These are phyloP conservation scores for Eupithecia insigniata DNA, from an alignment of 2,888 invertebrate species.

Conservation along the genomic window DNA sequence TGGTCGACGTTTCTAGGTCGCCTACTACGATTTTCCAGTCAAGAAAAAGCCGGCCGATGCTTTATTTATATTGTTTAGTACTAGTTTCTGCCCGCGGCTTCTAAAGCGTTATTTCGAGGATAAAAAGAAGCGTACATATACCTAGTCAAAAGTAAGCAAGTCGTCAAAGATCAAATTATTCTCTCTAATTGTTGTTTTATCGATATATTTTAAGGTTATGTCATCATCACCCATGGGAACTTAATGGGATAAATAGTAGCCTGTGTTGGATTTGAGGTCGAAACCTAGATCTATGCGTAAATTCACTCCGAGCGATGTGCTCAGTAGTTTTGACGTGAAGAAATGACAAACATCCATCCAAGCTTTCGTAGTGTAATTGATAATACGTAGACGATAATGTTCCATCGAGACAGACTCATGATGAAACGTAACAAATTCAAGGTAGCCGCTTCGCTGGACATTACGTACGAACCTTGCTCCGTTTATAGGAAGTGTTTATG, in stretches of 20 bases:
- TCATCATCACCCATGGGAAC: not conserved
- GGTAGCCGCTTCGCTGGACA: slow-evolving; percentile 50
- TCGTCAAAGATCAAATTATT: too few species aligned
- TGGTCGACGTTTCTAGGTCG: slow-evolving; percentile 70
- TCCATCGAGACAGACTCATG: slow-evolving; percentile 14
- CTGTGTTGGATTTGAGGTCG: not conserved
- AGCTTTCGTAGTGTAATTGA: not conserved
- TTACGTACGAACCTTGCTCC: slow-evolving; percentile 52
- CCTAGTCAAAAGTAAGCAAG: not conserved
- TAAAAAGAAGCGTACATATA: not conserved
- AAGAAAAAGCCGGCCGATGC: slow-evolving; percentile 45
- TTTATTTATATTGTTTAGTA: slow-evolving; percentile 5
- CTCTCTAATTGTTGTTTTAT: not conserved
- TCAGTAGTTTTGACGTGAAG: not conserved
- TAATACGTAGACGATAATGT: slow-evolving; percentile 27
- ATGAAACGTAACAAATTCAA: slow-evolving; percentile 53
- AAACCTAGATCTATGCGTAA: not conserved
- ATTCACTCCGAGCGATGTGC: not conserved
- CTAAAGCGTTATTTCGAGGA: not conserved
- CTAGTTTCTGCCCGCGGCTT: not conserved
- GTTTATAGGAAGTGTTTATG: slow-evolving; percentile 47
- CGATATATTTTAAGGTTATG: not conserved
- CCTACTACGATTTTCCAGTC: slow-evolving; percentile 54
- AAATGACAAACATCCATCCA: not conserved
- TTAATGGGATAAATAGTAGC: not conserved